Base-by-base conservation (phyloP, 2,797 vertebrate species). In the Carapus acus region DNA sequence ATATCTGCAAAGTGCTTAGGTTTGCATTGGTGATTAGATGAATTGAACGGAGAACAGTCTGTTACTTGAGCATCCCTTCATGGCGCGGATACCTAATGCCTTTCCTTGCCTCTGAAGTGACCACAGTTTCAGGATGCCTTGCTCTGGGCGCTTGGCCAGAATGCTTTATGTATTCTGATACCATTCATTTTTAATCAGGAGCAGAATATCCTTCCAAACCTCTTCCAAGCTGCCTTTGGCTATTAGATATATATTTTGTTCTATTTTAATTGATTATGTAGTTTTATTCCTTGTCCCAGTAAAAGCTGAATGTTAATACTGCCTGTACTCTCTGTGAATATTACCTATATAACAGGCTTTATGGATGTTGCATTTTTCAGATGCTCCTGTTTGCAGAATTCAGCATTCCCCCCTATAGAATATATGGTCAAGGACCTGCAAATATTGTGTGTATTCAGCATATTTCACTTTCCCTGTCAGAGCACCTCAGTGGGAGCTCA, bases 181-280 rank as follows among this genome's bases (percentile, higher is more conserved):
- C 74, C 79, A 83, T 84, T 84, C 81, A 85, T 86, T 84, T 88
- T 87, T 87, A 84, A 88, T 85, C 83, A 87, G 74, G 72, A 82
- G 69, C 70, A 79, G 80, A 83, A 81, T 78, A 83, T 79, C 76
- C 68, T 65, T 78, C 75, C 59, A 67, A 79, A 78, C 59, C 62
- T 68, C 66, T 58, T 55, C 51, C 74, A 66, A 62, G 69, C 60
- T 38, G 70, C 71, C 67, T 64, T 69, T 52, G 66, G 73, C 76
- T 67, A 58, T 33, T 48, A 31, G 19, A 64, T 69, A 33, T 73
- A 65, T 58, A 58, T 66, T 77, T 71, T 71, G 60, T 67, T 67
- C 58, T 57, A 53, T 74, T 79, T 62, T 73, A 75, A 74, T 70
- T 69, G 67, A 75, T 77, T 68, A 72, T 70, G 78, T 71, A 61